Evolutionary conservation across 2,888 invertebrate genomes (phyloP).

Genomic region (Callinectes sapidus): DNA sequence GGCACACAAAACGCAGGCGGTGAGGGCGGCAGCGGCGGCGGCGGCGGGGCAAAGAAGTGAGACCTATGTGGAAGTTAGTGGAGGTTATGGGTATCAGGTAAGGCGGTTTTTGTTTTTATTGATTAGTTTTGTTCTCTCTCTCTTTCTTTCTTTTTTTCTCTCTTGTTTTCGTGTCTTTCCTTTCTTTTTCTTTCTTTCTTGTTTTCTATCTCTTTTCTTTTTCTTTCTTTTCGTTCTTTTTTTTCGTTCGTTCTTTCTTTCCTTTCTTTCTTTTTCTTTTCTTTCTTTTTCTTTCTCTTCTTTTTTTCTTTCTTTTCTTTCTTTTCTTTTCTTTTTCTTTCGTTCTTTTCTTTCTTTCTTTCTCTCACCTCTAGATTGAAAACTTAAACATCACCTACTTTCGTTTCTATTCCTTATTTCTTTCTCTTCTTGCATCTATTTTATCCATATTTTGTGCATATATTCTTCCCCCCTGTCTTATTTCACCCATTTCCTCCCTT

Average conservation of each 20-base stretch:
- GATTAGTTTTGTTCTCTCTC: not conserved
- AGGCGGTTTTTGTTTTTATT: not conserved
- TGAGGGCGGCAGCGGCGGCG: not conserved
- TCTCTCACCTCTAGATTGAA: not conserved
- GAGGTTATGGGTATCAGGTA: conserved; percentile 67
- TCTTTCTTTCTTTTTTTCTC: not conserved
- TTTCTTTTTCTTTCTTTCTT: not conserved
- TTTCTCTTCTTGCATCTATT: too few species aligned
- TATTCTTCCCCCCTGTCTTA: too few species aligned
- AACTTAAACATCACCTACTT: not conserved
- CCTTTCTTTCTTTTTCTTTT: not conserved
- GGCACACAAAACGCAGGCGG: not conserved
- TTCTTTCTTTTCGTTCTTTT: not conserved
- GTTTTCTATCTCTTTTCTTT: not conserved
- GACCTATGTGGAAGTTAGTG: conserved; percentile 56
- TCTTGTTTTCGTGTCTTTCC: not conserved
- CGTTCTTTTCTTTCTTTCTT: not conserved
- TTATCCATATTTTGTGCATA: too few species aligned
- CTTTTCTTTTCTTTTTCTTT: not conserved
- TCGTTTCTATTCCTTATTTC: not conserved
- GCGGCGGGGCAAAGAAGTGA: conserved; percentile 24
- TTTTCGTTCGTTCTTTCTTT: not conserved
- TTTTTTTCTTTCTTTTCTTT: not conserved
- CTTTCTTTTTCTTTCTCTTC: not conserved
- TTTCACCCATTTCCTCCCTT: not conserved